phyloP scores from a whole-genome alignment of 1,140 invertebrate genomes.

The Paralvinella palmiformis region DNA sequence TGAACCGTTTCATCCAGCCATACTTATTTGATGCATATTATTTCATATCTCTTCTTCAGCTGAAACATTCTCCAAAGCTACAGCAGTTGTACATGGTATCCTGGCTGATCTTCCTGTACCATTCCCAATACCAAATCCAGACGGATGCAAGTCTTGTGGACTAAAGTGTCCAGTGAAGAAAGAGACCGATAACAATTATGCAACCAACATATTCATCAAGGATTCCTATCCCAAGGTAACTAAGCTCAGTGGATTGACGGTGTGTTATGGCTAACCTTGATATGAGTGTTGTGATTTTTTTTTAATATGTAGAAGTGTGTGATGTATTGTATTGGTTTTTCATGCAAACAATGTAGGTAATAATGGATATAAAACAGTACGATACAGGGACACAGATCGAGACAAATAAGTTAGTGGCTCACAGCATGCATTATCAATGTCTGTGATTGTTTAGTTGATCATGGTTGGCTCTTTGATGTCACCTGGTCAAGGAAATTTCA shows the following conservation, averaged over 20 bases:
- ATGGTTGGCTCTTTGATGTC: too few species aligned
- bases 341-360: too few species aligned
- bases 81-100: constrained; percentile 56
- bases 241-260: background rate
- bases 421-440: too few species aligned
- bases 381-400: background rate
- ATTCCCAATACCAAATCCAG: constrained; percentile 62
- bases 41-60: constrained; percentile 19
- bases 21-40: background rate
- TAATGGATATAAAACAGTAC: too few species aligned
- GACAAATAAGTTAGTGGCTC: too few species aligned
- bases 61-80: constrained; percentile 18
- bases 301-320: background rate
- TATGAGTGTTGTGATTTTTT: background rate
- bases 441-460: too few species aligned
- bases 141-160: constrained; percentile 62
- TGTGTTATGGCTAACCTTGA: background rate
- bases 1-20: too few species aligned
- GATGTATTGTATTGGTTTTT: background rate
- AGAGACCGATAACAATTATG: constrained; percentile 57
- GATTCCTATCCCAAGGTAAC: constrained; percentile 56
- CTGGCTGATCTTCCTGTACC: constrained; percentile 63
- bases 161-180: constrained; percentile 62
- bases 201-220: constrained; percentile 56
- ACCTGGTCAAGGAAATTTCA: too few species aligned